phyloP scores from a whole-genome alignment of 2,113 vertebrate species.

The Heliornis fulica region DNA sequence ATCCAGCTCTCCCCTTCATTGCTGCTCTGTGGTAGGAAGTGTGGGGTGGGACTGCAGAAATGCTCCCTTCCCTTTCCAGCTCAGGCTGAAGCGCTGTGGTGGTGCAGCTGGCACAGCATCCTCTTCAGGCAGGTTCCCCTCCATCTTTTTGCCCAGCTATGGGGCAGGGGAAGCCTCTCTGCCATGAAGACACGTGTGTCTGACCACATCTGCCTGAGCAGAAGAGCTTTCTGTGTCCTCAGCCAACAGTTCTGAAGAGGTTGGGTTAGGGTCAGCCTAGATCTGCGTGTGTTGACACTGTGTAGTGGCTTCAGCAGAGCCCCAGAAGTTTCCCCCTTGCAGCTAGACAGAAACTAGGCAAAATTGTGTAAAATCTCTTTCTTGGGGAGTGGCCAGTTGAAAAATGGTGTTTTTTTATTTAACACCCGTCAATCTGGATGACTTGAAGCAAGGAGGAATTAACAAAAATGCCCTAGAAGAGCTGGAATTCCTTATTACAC shows the following conservation, averaged over 20 bases:
- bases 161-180: background rate
- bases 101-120: background rate
- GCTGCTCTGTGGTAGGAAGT: background rate
- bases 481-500: background rate
- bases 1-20: background rate
- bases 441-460: background rate
- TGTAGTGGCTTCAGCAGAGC: background rate
- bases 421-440: background rate
- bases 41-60: background rate
- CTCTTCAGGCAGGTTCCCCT: background rate
- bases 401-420: background rate
- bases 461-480: background rate
- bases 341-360: background rate
- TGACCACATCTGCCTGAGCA: background rate
- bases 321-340: accelerated
- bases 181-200: no score
- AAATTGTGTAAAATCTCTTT: background rate
- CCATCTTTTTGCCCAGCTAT: accelerated
- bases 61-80: background rate
- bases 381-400: background rate
- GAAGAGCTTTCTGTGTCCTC: background rate
- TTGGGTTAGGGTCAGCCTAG: accelerated
- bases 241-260: background rate
- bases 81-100: background rate
- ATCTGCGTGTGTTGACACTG: accelerated